A percentile compares a stretch with the other conserved stretches of the same genome.
These are phyloP conservation scores for Homarus americanus DNA, from an alignment of 1,140 invertebrate species.

Conservation along the genomic window DNA sequence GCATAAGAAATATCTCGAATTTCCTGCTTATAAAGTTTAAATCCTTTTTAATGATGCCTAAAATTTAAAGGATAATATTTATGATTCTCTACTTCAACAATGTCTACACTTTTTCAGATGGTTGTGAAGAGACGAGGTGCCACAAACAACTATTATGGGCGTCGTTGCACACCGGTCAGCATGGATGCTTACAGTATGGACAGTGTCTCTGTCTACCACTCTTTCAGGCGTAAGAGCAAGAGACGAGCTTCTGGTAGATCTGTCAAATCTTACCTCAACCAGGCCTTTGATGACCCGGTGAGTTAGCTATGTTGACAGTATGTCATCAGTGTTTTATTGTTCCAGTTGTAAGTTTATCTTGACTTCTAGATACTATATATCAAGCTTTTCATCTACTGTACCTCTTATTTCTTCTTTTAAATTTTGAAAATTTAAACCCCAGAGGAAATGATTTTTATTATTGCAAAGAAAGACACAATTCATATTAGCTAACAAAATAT, in stretches of 20 bases:
- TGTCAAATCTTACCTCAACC: slow-evolving; percentile 93
- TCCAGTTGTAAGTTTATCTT: no score
- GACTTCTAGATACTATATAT: no score
- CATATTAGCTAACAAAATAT: no score
- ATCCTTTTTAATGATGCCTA: no score
- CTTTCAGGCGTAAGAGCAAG: slow-evolving; percentile 82
- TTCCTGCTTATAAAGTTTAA: no score
- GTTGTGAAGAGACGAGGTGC: slow-evolving; percentile 84
- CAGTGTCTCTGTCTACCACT: slow-evolving; percentile 90
- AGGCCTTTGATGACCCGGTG: slow-evolving; percentile 93
- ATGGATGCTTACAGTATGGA: slow-evolving; percentile 93
- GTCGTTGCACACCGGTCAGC: slow-evolving; percentile 91
- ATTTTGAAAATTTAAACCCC: no score
- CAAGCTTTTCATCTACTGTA: neutral
- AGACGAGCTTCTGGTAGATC: slow-evolving; percentile 87
- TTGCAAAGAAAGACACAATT: no score
- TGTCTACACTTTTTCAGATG: slow-evolving; percentile 82
- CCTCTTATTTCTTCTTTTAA: neutral
- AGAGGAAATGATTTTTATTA: no score
- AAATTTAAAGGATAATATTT: no score
- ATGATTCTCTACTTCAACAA: no score
- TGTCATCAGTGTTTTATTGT: no score
- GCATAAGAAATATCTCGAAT: no score
- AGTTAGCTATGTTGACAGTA: slow-evolving; percentile 75
- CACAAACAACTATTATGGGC: slow-evolving; percentile 84